phyloP scores from a whole-genome alignment of 2,113 vertebrate genomes.

The Lagopus muta region DNA sequence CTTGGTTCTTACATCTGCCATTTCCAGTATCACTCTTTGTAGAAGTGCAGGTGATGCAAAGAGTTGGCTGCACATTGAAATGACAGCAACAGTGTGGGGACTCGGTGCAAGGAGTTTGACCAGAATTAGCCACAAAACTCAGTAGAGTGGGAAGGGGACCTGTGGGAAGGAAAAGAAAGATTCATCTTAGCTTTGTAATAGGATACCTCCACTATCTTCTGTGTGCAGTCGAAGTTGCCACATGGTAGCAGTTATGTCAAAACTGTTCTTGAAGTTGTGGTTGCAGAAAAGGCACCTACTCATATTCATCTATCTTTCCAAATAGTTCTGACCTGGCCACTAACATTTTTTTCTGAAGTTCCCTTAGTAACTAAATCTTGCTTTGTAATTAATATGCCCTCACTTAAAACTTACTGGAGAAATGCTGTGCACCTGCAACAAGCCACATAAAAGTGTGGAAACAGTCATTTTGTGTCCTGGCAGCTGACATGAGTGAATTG shows the following conservation, averaged over 20 bases:
- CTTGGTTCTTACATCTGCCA: background rate
- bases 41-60: background rate
- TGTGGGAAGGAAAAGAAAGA: background rate
- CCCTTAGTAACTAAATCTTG: conserved; percentile 11
- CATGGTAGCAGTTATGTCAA: background rate
- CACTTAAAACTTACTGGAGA: background rate
- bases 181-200: background rate
- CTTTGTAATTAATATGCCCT: background rate
- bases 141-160: background rate
- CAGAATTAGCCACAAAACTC: background rate
- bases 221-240: background rate
- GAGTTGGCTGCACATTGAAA: background rate
- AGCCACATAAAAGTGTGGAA: background rate
- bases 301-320: background rate
- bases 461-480: background rate
- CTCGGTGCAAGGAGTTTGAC: background rate
- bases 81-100: background rate
- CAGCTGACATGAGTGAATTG: background rate
- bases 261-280: conserved; percentile 22
- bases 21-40: background rate
- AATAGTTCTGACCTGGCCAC: conserved; percentile 30
- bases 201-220: background rate
- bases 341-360: conserved; percentile 20
- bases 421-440: background rate
- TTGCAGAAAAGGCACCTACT: conserved; percentile 18